A percentile compares a stretch with the other conserved stretches of the same genome.
Evolutionary conservation across 2,797 vertebrate genomes (phyloP).

Genomic region (Esox masquinongy): DNA sequence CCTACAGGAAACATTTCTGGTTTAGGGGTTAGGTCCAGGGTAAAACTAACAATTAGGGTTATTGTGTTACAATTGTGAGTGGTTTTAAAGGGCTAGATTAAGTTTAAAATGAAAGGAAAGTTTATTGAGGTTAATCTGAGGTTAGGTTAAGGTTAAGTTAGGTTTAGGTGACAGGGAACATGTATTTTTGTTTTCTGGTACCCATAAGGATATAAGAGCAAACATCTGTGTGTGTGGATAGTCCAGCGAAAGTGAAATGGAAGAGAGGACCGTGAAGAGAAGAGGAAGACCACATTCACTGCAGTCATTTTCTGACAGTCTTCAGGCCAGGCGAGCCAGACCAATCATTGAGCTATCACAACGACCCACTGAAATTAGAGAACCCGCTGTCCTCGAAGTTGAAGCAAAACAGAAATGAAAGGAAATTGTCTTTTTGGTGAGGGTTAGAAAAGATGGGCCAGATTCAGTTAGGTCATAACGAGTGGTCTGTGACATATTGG

Average conservation of each 20-base stretch:
- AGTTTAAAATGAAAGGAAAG: too few relatives aligned
- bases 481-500: neutral
- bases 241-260: neutral
- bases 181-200: too few relatives aligned
- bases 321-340: neutral
- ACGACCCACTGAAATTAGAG: neutral
- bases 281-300: neutral
- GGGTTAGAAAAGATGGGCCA: neutral
- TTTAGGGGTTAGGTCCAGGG: too few relatives aligned
- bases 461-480: neutral
- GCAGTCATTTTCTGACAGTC: neutral
- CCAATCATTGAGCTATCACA: neutral
- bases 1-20: too few relatives aligned
- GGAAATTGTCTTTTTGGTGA: neutral
- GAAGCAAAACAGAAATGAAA: conserved; percentile 1
- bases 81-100: too few relatives aligned
- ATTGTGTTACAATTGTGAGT: too few relatives aligned
- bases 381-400: neutral
- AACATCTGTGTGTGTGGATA: neutral
- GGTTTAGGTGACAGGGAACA: too few relatives aligned
- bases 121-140: too few relatives aligned
- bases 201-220: too few relatives aligned
- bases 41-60: too few relatives aligned
- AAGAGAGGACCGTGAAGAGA: neutral
- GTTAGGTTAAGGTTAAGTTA: too few relatives aligned